phyloP scores from a whole-genome alignment of 2,888 invertebrate genomes.

The Papilio demoleus region DNA sequence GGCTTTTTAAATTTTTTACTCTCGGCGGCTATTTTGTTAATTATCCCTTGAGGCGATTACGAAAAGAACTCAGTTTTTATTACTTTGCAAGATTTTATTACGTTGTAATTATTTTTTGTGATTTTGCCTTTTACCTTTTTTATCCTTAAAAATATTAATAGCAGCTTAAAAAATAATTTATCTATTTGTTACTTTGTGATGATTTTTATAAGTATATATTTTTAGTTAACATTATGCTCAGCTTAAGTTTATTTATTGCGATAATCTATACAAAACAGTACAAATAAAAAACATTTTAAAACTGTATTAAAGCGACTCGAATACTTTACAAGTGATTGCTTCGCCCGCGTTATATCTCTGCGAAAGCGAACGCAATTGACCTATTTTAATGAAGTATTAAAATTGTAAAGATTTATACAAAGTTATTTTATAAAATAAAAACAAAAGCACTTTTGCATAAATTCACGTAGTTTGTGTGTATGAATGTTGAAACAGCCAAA shows the following conservation, averaged over 20 bases:
- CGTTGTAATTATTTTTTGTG: not conserved
- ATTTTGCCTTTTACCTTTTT: not conserved
- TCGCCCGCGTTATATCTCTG: constrained; percentile 6
- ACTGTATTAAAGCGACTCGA: not conserved
- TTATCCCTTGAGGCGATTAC: constrained; percentile 13
- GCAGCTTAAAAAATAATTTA: not conserved
- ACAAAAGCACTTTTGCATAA: not conserved
- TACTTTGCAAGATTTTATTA: constrained; percentile 10
- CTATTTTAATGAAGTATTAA: constrained; percentile 28
- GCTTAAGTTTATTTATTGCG: not conserved
- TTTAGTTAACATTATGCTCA: not conserved
- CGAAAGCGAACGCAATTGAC: constrained; percentile 34
- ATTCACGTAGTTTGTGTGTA: not conserved
- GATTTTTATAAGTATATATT: not conserved
- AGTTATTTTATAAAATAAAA: not conserved
- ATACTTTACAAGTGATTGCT: constrained; percentile 20
- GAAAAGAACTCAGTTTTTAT: not conserved
- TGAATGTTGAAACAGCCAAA: no score
- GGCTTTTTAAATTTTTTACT: constrained; percentile 17
- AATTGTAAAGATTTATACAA: constrained; percentile 7
- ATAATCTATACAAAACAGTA: not conserved
- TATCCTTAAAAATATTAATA: not conserved
- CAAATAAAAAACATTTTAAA: not conserved
- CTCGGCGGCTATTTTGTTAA: constrained; percentile 25
- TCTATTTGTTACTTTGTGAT: not conserved